Conservation (phyloP, 2,888 invertebrate species). For the Cheilosia soror region DNA sequence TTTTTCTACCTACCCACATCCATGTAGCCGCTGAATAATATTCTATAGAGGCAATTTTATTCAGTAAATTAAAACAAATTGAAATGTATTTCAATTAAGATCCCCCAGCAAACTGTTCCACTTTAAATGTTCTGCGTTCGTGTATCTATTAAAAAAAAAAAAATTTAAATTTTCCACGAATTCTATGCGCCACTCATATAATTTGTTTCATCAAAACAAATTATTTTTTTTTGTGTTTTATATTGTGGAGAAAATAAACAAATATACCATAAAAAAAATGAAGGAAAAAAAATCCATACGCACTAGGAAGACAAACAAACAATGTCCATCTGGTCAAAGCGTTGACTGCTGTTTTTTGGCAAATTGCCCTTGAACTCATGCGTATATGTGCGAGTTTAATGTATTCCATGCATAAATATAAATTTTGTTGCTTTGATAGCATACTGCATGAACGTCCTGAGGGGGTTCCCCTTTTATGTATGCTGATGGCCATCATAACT, state of each 20-base stretch:
- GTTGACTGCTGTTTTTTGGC: conserved; percentile 14
- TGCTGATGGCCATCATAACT: neutral
- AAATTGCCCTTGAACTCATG: conserved; percentile 48
- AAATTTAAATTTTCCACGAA: conserved; percentile 49
- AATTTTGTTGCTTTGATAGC: neutral
- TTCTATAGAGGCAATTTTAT: conserved; percentile 24
- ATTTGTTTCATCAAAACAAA: conserved; percentile 20
- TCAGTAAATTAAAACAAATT: conserved; percentile 65
- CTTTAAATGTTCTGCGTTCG: conserved; percentile 9
- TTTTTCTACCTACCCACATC: neutral
- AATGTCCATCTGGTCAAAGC: conserved; percentile 42
- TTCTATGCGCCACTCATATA: neutral
- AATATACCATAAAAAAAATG: conserved; percentile 15
- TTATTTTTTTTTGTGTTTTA: conserved; percentile 16
- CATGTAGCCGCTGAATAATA: neutral
- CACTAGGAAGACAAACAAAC: conserved; percentile 27
- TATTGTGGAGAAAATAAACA: conserved; percentile 11
- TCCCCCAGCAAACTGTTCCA: conserved; percentile 9
- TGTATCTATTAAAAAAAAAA: conserved; percentile 22
- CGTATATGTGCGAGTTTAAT: neutral
- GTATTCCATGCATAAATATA: conserved; percentile 2
- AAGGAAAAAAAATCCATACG: conserved; percentile 10
- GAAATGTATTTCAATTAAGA: conserved; percentile 58
- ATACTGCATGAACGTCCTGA: neutral
- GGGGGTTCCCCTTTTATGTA: neutral